Conservation (phyloP, 2,888 invertebrate genomes). For the Colostygia pectinataria region DNA sequence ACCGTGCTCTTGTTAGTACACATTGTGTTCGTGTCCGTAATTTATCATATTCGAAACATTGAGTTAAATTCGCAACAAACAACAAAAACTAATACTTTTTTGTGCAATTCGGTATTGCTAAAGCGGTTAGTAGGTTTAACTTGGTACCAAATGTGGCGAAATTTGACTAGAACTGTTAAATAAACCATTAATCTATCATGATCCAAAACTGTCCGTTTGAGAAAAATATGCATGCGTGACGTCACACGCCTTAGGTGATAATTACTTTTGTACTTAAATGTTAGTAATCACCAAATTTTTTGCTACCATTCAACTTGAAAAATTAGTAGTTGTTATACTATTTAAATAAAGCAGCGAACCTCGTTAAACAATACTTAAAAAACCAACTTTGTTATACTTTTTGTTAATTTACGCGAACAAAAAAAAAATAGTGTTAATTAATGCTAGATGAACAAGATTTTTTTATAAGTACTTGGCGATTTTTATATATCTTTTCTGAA, state of each 20-base stretch:
- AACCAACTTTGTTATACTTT: no score
- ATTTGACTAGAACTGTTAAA: constrained; percentile 62
- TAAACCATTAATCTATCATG: constrained; percentile 67
- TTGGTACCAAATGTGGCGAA: constrained; percentile 64
- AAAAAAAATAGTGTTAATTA: no score
- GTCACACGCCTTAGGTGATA: constrained; percentile 48
- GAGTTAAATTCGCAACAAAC: constrained; percentile 30
- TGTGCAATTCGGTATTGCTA: constrained; percentile 51
- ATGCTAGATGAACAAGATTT: no score
- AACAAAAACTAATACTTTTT: constrained; percentile 36
- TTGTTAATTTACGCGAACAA: no score
- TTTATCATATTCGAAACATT: constrained; percentile 30
- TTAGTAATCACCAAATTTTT: no score
- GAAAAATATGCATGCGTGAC: constrained; percentile 58
- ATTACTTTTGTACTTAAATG: no score
- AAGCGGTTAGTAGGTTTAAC: constrained; percentile 58
- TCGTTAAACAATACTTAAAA: no score
- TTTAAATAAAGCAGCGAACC: no score
- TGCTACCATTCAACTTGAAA: no score
- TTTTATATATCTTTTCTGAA: no score
- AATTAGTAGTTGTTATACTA: neutral
- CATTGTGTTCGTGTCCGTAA: constrained; percentile 28
- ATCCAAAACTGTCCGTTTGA: constrained; percentile 68
- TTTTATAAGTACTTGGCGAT: no score
- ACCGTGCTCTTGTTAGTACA: constrained; percentile 28